A percentile compares a stretch with the other conserved stretches of the same genome.
Evolutionary conservation across 1,140 invertebrate species (phyloP).

Genomic region (Phocides pigmalion): DNA sequence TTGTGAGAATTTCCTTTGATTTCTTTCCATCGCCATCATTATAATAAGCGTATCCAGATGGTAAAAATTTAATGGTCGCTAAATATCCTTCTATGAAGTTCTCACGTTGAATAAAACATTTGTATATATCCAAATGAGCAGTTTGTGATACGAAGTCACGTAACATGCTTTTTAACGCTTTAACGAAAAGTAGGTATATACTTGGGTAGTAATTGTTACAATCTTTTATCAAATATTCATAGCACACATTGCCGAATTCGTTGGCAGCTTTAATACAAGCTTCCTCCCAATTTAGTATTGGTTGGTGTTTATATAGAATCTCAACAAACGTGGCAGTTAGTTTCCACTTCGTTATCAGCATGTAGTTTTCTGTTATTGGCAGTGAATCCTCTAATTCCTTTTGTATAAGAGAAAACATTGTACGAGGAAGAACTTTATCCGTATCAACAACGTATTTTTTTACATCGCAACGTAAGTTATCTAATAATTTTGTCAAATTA

Average conservation of each 20-base stretch:
- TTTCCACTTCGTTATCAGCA: slow-evolving; percentile 53
- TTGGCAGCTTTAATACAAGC: slow-evolving; percentile 37
- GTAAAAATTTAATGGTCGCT: slow-evolving; percentile 38
- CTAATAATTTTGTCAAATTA: slow-evolving; percentile 32
- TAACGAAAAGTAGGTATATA: slow-evolving; percentile 54
- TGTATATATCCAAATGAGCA: slow-evolving; percentile 33
- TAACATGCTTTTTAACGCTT: slow-evolving; percentile 40
- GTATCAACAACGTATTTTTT: slow-evolving; percentile 40
- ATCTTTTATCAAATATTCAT: slow-evolving; percentile 50
- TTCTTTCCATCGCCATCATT: slow-evolving; percentile 23
- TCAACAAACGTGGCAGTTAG: slow-evolving; percentile 43
- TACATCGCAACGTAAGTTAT: slow-evolving; percentile 38
- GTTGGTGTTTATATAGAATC: slow-evolving; percentile 34
- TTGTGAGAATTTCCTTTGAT: slow-evolving; percentile 35
- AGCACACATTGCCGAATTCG: slow-evolving; percentile 45
- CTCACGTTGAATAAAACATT: slow-evolving; percentile 36
- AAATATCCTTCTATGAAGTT: slow-evolving; percentile 49
- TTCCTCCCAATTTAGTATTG: slow-evolving; percentile 41
- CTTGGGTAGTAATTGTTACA: slow-evolving; percentile 47
- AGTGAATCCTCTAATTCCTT: slow-evolving; percentile 45
- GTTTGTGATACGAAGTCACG: slow-evolving; percentile 13
- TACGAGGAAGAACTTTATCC: slow-evolving; percentile 45
- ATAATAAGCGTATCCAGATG: neutral
- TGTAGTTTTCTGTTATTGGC: slow-evolving; percentile 50
- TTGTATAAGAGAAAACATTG: slow-evolving; percentile 53